Conservation (phyloP, 2,888 invertebrate genomes). For the Odontocerum albicorne region DNA sequence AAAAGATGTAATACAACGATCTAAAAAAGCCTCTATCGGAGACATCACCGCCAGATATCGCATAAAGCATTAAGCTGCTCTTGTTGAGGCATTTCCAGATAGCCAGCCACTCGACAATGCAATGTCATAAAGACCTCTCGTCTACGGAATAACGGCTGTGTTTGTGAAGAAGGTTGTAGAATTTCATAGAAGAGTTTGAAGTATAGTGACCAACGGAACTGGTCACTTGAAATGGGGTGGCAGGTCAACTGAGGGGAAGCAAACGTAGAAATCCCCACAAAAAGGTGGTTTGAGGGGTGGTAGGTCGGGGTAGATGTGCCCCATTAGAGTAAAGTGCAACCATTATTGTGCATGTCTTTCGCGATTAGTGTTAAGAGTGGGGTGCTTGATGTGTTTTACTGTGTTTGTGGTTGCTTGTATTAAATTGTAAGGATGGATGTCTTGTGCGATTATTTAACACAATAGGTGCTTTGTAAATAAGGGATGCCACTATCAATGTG, state of each 20-base stretch:
- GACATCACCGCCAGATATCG: constrained; percentile 31
- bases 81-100: constrained; percentile 29
- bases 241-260: background rate
- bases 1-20: constrained; percentile 26
- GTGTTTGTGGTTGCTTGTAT: background rate
- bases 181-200: constrained; percentile 20
- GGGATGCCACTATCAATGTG: too few species aligned
- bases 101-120: constrained; percentile 22
- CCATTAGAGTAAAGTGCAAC: constrained; percentile 30
- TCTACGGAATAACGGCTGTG: constrained; percentile 11
- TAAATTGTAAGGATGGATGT: background rate
- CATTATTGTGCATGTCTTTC: constrained; percentile 26
- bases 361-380: constrained; percentile 18
- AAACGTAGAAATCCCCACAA: background rate
- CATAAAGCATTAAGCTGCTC: constrained; percentile 26
- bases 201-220: constrained; percentile 12
- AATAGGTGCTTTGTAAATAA: too few species aligned
- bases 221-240: constrained; percentile 7
- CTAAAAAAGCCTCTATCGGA: constrained; percentile 13
- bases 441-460: too few species aligned
- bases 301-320: constrained; percentile 7
- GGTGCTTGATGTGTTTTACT: constrained; percentile 1
- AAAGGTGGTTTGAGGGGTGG: background rate
- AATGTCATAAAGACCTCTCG: constrained; percentile 12
- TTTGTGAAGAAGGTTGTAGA: constrained; percentile 16